These are phyloP conservation scores for Pocillopora grandis DNA, from an alignment of 92 coral and sea anemone species.

Conservation along the genomic window DNA sequence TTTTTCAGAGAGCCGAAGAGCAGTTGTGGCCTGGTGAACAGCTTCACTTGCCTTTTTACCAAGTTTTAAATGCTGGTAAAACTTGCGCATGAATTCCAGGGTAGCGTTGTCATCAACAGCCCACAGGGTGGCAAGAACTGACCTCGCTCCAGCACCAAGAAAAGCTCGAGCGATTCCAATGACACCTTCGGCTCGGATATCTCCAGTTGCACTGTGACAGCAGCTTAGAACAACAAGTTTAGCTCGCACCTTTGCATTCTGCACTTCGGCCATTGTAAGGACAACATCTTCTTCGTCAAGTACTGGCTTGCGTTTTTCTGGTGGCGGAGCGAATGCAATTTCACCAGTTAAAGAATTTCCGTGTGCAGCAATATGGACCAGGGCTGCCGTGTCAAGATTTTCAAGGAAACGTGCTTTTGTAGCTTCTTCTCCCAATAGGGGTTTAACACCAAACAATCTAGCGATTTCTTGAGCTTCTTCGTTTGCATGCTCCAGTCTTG, in stretches of 20 bases:
- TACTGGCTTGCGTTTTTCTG: conserved; percentile 12
- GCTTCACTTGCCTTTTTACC: conserved; percentile 30
- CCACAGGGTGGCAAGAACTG: conserved; percentile 44
- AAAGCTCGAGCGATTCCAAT: conserved; percentile 53
- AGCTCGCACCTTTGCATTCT: conserved; percentile 20
- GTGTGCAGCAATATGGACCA: conserved; percentile 53
- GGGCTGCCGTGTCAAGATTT: conserved; percentile 2
- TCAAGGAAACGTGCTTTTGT: conserved; percentile 28
- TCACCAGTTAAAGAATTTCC: conserved; percentile 30
- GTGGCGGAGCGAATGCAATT: conserved; percentile 41
- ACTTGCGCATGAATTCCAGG: conserved; percentile 24
- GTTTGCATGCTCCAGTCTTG: conserved; percentile 3
- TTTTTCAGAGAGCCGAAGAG: conserved; percentile 9
- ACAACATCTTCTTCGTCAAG: conserved; percentile 28
- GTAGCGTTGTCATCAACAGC: conserved; percentile 38
- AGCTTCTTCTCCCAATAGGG: conserved; percentile 39
- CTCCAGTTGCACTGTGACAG: conserved; percentile 40
- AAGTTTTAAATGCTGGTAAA: conserved; percentile 27
- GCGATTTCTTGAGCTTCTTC: conserved; percentile 32
- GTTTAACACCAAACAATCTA: neutral
- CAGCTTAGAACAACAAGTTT: conserved; percentile 49
- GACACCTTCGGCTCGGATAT: conserved; percentile 39
- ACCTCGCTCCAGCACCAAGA: conserved; percentile 46
- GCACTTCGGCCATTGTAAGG: conserved; percentile 35
- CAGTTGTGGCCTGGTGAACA: conserved; percentile 37